These are phyloP conservation scores for Lycopodina hypogea DNA, from an alignment of 37 sponge, comb jelly and placozoan species.

Conservation along the genomic window DNA sequence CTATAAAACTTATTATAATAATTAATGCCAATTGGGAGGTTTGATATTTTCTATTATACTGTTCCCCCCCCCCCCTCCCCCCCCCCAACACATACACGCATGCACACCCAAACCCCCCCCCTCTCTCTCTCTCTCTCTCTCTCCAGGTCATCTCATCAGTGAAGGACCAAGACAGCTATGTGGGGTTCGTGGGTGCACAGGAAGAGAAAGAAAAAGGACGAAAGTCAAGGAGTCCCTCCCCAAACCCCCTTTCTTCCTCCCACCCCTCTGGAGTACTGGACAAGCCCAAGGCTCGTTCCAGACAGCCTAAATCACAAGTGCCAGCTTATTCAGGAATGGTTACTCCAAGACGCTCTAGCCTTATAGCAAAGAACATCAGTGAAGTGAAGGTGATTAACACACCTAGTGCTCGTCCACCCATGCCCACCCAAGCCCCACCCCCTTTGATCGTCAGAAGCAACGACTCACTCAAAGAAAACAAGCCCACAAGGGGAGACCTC, in stretches of 20 bases:
- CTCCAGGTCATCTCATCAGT: slow-evolving; percentile 67
- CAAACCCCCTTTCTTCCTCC: not conserved
- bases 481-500: not conserved
- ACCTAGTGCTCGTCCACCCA: slow-evolving; percentile 27
- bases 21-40: too few relatives aligned
- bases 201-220: not conserved
- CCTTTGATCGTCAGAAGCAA: slow-evolving; percentile 1
- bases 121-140: not conserved
- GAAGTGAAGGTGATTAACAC: too few relatives aligned
- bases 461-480: not conserved
- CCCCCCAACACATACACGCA: not conserved
- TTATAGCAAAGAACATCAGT: too few relatives aligned
- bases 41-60: not conserved
- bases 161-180: slow-evolving; percentile 61
- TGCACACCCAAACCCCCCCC: not conserved
- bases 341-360: too few relatives aligned
- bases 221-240: not conserved
- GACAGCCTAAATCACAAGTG: too few relatives aligned
- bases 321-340: too few relatives aligned
- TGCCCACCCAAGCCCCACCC: slow-evolving; percentile 29
- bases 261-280: not conserved
- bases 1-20: too few relatives aligned
- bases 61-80: not conserved
- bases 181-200: slow-evolving; percentile 76
- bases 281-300: too few relatives aligned